Base-by-base conservation (phyloP, 2,888 invertebrate species). In the Stenchaetothrips biformis region DNA sequence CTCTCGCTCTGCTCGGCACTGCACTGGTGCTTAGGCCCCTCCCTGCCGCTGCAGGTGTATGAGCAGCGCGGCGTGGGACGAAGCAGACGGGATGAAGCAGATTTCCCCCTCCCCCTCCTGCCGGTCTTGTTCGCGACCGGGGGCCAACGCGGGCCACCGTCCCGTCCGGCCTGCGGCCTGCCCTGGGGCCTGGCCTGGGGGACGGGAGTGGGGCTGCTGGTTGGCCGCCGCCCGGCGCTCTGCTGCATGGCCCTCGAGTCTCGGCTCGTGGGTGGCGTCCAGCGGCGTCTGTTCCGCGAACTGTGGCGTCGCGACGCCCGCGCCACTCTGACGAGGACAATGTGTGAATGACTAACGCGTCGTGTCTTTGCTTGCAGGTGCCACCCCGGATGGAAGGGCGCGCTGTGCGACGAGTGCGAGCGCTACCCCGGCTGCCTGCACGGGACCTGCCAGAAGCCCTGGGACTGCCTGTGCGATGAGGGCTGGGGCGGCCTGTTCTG, bases 401-500 rank as follows among this genome's bases (percentile, higher is more conserved):
- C 91, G 81, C 89, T 93, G 84, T 99, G 98, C 89, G 94, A 95
- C 88, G 92, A 96, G 88, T 99, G 98, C 88, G 93, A 94, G 87
- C 91, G 93, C 80, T 97, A 98, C 88, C 98, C 98, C 77, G 97
- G 96, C 83, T 99, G 98, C 88, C 91, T 94, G 85, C 96, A 97
- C 88, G 98, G 98, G 83, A 94, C 94, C 83, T 99, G 98, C 89
- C 91, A 92, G 84, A 92, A 94, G 85, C 95, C 96, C 77, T 98
- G 96, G 95, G 94, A 96, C 86, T 99, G 98, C 89, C 92, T 93
- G 84, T 99, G 98, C 89, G 92, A 95, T 86, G 97, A 98, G 88
- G 98, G 98, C 83, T 99, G 98, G 98, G 98, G 98, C 84, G 98
- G 98, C 18, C 90, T 97, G 82, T 97, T 97, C 89, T 99, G 98